These are phyloP conservation scores for Urocolius indicus DNA, from an alignment of 2,113 vertebrate species.

Conservation along the genomic window DNA sequence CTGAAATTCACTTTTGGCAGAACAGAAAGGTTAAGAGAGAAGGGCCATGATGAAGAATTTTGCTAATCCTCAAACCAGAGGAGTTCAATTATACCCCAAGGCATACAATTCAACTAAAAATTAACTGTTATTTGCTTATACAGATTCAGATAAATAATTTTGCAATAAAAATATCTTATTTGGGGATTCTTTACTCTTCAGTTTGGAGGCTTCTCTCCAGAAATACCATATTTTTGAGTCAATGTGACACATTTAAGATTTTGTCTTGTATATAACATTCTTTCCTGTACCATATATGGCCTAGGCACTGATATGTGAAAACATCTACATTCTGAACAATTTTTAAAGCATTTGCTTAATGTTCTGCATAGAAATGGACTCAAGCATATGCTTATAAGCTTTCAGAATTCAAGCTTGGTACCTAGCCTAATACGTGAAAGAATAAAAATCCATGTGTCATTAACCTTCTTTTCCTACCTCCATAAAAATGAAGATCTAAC, in stretches of 20 bases:
- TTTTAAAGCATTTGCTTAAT: slow-evolving; percentile 37
- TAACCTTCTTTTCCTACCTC: slow-evolving; percentile 2
- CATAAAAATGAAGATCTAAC: neutral
- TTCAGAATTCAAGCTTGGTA: neutral
- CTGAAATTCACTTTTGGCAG: neutral
- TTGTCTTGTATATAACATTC: neutral
- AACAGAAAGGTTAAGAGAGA: neutral
- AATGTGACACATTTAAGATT: neutral
- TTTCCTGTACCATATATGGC: neutral
- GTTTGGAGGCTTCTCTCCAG: neutral
- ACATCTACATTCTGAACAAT: neutral
- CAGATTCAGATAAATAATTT: neutral
- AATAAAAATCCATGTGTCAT: slow-evolving; percentile 36
- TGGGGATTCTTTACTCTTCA: neutral
- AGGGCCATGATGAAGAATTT: neutral
- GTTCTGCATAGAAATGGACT: slow-evolving; percentile 17
- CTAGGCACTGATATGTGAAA: neutral
- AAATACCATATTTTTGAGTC: neutral
- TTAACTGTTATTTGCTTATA: neutral
- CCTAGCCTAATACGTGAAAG: neutral
- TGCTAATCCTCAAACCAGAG: neutral
- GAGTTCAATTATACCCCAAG: neutral
- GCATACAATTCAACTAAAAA: neutral
- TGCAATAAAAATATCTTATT: neutral
- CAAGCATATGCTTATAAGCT: neutral